A percentile compares a stretch with the other conserved stretches of the same genome.
phyloP scores from a whole-genome alignment of 2,888 invertebrate genomes.

The Pseudococcus longispinus region DNA sequence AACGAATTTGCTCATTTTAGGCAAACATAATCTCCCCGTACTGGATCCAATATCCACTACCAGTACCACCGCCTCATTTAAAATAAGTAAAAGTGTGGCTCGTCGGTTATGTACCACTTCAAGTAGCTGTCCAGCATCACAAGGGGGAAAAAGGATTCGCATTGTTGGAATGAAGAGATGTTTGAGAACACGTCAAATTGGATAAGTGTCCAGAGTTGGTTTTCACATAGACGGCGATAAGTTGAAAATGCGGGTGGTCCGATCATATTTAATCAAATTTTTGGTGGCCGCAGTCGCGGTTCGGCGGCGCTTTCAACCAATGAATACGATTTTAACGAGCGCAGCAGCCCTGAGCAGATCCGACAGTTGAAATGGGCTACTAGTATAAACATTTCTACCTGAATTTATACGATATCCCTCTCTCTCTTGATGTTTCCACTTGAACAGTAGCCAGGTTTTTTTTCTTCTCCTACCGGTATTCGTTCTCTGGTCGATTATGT shows the following conservation, averaged over 20 bases:
- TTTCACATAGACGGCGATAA: conserved; percentile 10
- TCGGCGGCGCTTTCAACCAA: conserved; percentile 1
- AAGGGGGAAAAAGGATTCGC: background rate
- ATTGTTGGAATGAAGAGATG: background rate
- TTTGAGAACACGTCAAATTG: conserved; percentile 49
- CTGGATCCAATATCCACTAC: background rate
- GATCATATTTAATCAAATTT: conserved; percentile 47
- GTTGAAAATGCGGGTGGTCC: conserved; percentile 52
- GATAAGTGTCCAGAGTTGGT: conserved; percentile 34
- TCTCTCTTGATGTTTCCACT: conserved; percentile 9
- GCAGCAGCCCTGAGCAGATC: conserved; percentile 21
- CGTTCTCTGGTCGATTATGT: background rate
- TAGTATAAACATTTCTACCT: conserved; percentile 57
- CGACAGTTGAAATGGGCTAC: conserved; percentile 56
- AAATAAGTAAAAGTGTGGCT: background rate
- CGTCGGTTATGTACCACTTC: background rate
- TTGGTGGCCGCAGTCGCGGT: background rate
- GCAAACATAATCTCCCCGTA: background rate
- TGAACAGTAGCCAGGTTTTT: conserved; percentile 51
- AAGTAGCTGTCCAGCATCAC: background rate
- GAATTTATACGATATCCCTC: conserved; percentile 44
- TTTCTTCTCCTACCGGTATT: background rate
- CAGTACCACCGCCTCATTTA: background rate
- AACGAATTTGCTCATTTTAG: too few species aligned
- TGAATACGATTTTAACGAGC: conserved; percentile 40